Evolutionary conservation across 2,888 invertebrate species (phyloP).

Genomic region (Mythimna vitellina): DNA sequence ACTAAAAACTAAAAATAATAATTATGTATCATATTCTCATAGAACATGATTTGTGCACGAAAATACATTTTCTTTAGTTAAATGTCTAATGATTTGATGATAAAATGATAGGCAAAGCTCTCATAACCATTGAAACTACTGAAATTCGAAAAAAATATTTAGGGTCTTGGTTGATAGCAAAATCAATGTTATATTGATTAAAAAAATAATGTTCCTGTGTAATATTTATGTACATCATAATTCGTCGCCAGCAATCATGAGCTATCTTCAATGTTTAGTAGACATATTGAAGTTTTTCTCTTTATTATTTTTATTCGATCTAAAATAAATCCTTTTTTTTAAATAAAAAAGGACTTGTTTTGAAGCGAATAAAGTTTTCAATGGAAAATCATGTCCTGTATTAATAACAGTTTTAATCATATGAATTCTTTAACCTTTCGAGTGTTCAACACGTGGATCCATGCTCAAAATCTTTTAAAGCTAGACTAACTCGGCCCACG

Average conservation of each 20-base stretch:
- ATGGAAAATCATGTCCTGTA: not conserved
- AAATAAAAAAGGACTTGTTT: slow-evolving; percentile 27
- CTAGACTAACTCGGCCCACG: too few species aligned
- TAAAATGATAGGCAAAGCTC: slow-evolving; percentile 5
- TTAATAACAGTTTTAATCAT: too few species aligned
- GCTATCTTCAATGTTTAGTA: slow-evolving; percentile 46
- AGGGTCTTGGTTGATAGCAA: slow-evolving; percentile 9
- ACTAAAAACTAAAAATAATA: slow-evolving; percentile 27
- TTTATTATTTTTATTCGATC: slow-evolving; percentile 34
- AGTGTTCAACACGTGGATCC: too few species aligned
- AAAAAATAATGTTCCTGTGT: slow-evolving; percentile 4
- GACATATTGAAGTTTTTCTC: slow-evolving; percentile 48
- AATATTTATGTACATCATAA: not conserved
- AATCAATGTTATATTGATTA: slow-evolving; percentile 8
- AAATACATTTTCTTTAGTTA: slow-evolving; percentile 17
- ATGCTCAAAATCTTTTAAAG: too few species aligned
- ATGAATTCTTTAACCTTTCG: too few species aligned
- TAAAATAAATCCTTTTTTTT: slow-evolving; percentile 36
- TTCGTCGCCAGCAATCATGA: slow-evolving; percentile 22
- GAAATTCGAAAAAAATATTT: slow-evolving; percentile 3
- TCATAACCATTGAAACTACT: not conserved
- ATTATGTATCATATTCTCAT: slow-evolving; percentile 27
- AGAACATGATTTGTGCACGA: slow-evolving; percentile 41
- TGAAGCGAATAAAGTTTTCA: slow-evolving; percentile 18
- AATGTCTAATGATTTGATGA: not conserved